Base-by-base conservation (phyloP, 2,797 vertebrate genomes). In the Falco berigora region DNA sequence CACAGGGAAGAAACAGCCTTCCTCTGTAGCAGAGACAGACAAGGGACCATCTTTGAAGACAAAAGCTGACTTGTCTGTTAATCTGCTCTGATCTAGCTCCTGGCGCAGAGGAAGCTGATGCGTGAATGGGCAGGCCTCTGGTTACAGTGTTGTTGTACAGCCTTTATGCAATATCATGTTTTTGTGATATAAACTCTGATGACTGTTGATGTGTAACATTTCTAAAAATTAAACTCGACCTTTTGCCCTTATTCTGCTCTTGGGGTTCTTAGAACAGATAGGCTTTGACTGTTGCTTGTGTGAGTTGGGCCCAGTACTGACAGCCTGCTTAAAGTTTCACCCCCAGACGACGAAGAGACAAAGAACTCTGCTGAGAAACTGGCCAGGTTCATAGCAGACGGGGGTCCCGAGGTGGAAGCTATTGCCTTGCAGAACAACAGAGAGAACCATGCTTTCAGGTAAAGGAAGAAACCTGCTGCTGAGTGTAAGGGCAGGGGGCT, bases 321-420 rank as follows among this genome's bases (percentile, higher is more conserved):
- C 98, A 99, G 99, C 98, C 98, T 99, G 98, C 99, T 99, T 99
- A 99, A 99, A 99, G 99, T 99, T 99, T 99, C 98, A 98, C 98
- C 99, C 99, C 98, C 99, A 99, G 99, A 99, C 98, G 99, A 99
- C 32, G 97, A 98, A 93, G 99, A 99, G 97, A 98, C 98, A 91
- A 98, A 98, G 98, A 98, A 98, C 93, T 98, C 99, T 94, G 99
- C 98, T 50, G 98, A 99, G 98, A 99, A 98, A 96, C 98, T 99
- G 98, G 99, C 99, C 96, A 98, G 96, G 97, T 98, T 99, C 97
- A 98, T 99, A 98, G 99, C 98, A 3, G 99, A 99, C 30, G 99
- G 99, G 94, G 99, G 99, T 95, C 99, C 99, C 0, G 99, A 99
- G 96, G 98, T 99, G 96, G 99, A 99, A 98, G 98, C 98, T 95